Percentiles rank a stretch among this genome's conserved stretches.
These are phyloP conservation scores for Drosophila pandora DNA, from an alignment of 1,140 invertebrate genomes.

Conservation along the genomic window DNA sequence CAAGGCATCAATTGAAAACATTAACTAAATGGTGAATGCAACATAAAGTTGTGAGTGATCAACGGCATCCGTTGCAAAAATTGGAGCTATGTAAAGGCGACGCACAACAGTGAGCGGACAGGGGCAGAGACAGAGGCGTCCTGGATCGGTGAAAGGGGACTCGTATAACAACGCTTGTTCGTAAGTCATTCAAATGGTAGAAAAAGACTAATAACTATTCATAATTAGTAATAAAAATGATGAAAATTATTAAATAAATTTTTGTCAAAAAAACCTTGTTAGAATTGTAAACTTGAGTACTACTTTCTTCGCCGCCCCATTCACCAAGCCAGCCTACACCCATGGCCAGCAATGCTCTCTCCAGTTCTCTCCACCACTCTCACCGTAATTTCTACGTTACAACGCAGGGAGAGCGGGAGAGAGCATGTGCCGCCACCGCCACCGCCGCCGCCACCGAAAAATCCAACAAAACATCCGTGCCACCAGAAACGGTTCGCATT, in stretches of 20 bases:
- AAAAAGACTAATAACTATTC: too few species aligned
- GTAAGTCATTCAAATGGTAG: not conserved
- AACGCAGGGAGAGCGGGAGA: not conserved
- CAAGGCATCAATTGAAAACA: not conserved
- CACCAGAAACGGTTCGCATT: slow-evolving; percentile 35
- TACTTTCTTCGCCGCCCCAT: not conserved
- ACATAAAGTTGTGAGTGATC: not conserved
- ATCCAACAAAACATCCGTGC: slow-evolving; percentile 21
- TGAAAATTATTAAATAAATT: too few species aligned
- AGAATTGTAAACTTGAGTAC: not conserved
- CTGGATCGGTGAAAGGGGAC: not conserved
- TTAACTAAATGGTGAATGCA: not conserved
- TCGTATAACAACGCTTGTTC: not conserved
- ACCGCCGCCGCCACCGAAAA: not conserved
- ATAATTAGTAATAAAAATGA: too few species aligned
- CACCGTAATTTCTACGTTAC: slow-evolving; percentile 1
- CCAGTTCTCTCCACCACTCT: slow-evolving; percentile 17
- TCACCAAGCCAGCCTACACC: not conserved
- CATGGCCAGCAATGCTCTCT: slow-evolving; percentile 2
- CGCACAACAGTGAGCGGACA: not conserved
- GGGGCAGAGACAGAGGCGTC: not conserved
- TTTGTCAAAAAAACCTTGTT: not conserved
- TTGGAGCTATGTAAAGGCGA: not conserved
- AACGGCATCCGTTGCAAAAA: not conserved
- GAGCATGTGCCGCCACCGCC: not conserved